Base-by-base conservation (phyloP, 1,140 invertebrate genomes). In the Aplysia californica region DNA sequence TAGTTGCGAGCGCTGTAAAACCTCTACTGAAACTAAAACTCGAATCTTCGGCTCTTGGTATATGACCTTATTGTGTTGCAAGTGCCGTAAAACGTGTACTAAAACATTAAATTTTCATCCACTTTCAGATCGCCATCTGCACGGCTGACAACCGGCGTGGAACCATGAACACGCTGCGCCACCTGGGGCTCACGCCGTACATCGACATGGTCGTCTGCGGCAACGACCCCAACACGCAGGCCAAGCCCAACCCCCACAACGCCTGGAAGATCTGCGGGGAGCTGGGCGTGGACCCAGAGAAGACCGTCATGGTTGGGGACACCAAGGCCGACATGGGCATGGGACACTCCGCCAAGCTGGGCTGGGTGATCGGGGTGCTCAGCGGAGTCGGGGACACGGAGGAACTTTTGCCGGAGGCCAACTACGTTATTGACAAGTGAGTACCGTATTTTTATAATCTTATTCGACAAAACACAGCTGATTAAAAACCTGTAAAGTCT, bases 191-290 rank as follows among this genome's bases (percentile, higher is more conserved):
- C 0, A 76, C 80, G 6, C 67, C 85, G 36, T 80, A 86, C 38
- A 75, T 89, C 29, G 91, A 91, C 76, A 79, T 86, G 70, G 78
- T 91, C 3, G 87, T 91, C 33, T 91, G 91, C 78, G 91, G 91
- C 0, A 91, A 91, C 80, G 91, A 91, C 79, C 79, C 82, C 0
- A 80, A 83, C 29, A 88, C 84, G 1, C 69, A 85, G 56, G 91
- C 91, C 15, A 91, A 91, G 80, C 91, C 91, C 10, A 82, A 86
- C 70, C 90, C 91, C 26, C 84, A 89, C 78, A 91, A 91, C 75
- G 91, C 91, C 10, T 80, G 86, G 68, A 83, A 86, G 65, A 91
- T 91, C 61, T 91, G 91, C 67, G 76, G 84, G 15, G 78, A 85
- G 23, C 81, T 91, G 2, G 85, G 85, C 15, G 86, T 91, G 0